Evolutionary conservation across 2,113 vertebrate genomes (phyloP), one percentile per base, ranked within the genome.

Genomic region (Anolis carolinensis): DNA sequence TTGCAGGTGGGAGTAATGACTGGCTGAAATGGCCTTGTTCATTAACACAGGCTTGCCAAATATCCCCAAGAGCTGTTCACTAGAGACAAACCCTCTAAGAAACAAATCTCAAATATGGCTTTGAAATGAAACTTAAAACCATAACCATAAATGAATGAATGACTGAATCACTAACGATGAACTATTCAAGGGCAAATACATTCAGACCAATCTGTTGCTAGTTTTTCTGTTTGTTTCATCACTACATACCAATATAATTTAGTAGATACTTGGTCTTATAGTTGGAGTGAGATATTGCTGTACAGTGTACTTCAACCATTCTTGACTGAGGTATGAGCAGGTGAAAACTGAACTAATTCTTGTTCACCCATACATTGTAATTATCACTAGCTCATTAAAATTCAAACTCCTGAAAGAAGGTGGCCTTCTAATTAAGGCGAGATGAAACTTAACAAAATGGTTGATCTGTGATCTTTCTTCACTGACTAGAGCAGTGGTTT

Each of bases 81-180:
- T 91, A 27, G 55, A 50, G 82, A 44, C n/a, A 87, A 78, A 82
- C 63, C 68, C 71, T 89, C 88, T 80, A 70, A 75, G 88, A 59
- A n/a, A 16, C 5, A 89, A 89, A 89, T 83, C 79, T 87, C 89
- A 86, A 82, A 25, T 86, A 87, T 92, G 88, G 83, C 81, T 86
- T 87, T 76, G 91, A 91, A 94, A 90, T 1, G 1, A 85, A 68
- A 34, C 44, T 34, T 74, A 44, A 67, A 76, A 76, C 39, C 34
- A 73, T 25, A 48, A 67, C 65, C 27, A 81, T 20, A 62, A 59
- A 59, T 18, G 18, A 59, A 44, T 44, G 39, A 44, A 44, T 44
- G 39, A 44, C 2, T 44, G 39, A 65, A 27, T 10, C 48, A 68
- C 32, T 36, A 48, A 36, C 68, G 81, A 34, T 62, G 27, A 13